Base-by-base conservation (phyloP, 2,888 invertebrate species). In the Exephanes ischioxanthus region DNA sequence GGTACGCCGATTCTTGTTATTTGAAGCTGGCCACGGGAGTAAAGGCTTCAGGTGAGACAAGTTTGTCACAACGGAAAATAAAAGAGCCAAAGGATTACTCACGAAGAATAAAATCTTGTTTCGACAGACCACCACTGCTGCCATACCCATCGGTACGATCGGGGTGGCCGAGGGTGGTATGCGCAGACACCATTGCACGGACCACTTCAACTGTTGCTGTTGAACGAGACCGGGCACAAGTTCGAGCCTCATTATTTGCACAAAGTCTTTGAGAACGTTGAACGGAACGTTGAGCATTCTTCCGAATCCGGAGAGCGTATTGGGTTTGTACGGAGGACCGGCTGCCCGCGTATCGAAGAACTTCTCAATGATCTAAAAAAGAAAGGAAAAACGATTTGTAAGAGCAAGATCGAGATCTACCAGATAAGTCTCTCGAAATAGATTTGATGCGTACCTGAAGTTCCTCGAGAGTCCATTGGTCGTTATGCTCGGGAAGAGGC, bases 31-130 rank as follows among this genome's bases (percentile, higher is more conserved):
- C 94, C 94, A 76, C 22, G 3, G 22, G 26, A 58, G 26, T 26
- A 58, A 11, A 58, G 26, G 0, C 22, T 58, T 4, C 1, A 5
- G 26, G 11, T 58, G 14, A 11, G 2, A 58, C 9, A 58, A 16
- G 14, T 58, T 26, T 4, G 45, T 16, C 26, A 9, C 3, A 3
- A 51, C 3, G 2, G 16, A 51, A 26, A 55, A 19, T 61, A 26
- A 16, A 26, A 58, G 16, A 70, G 7, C 9, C 4, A 14, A 76
- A 22, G 11, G 33, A 79, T 77, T 71, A 96, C 97, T 96, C 94
- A 98, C 98, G 94, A 98, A 99, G 94, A 99, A 98, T 5, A 99
- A 95, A 91, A 99, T 97, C 95, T 98, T 99, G 92, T 96, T 96
- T 87, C 97, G 96, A 89, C 97, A 97, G 88, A 97, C 96, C 83